Conservation (phyloP, 2,888 invertebrate genomes). For the Protophormia terraenovae region DNA sequence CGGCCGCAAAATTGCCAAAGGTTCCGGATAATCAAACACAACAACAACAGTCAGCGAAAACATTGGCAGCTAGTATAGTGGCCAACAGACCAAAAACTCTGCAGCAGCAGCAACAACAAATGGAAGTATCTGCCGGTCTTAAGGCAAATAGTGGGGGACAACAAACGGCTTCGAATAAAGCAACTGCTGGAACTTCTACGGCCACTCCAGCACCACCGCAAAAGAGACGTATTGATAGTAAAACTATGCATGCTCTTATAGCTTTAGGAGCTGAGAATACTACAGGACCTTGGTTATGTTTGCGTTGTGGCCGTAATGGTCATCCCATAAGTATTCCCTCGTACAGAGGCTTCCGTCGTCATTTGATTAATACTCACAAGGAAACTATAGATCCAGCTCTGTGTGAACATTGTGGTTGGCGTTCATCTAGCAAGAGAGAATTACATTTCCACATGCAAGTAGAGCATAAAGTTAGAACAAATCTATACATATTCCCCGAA, state of each 20-base stretch:
- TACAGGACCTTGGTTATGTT: slow-evolving; percentile 90
- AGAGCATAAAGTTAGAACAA: slow-evolving; percentile 90
- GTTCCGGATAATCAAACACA: slow-evolving; percentile 6
- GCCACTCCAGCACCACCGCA: slow-evolving; percentile 72
- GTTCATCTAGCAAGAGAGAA: slow-evolving; percentile 87
- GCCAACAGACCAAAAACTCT: slow-evolving; percentile 35
- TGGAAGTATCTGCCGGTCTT: background rate
- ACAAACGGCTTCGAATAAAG: slow-evolving; percentile 21
- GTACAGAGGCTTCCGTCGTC: slow-evolving; percentile 90
- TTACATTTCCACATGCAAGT: slow-evolving; percentile 90
- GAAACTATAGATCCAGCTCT: slow-evolving; percentile 89
- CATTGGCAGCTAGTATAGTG: slow-evolving; percentile 16
- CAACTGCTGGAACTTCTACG: slow-evolving; percentile 18
- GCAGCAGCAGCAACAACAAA: slow-evolving; percentile 18
- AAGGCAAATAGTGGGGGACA: too few species aligned
- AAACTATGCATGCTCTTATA: slow-evolving; percentile 84
- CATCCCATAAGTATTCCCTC: slow-evolving; percentile 88
- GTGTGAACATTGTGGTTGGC: slow-evolving; percentile 93
- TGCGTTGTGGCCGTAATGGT: slow-evolving; percentile 87
- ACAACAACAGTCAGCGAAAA: slow-evolving; percentile 20
- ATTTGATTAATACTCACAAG: slow-evolving; percentile 90
- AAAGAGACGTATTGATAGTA: slow-evolving; percentile 84
- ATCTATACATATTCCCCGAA: slow-evolving; percentile 88
- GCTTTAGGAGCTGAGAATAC: slow-evolving; percentile 84
- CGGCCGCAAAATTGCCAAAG: slow-evolving; percentile 40